A percentile compares a stretch with the other conserved stretches of the same genome.
Conservation (phyloP, 2,888 invertebrate species). For the Apodemia duryi region DNA sequence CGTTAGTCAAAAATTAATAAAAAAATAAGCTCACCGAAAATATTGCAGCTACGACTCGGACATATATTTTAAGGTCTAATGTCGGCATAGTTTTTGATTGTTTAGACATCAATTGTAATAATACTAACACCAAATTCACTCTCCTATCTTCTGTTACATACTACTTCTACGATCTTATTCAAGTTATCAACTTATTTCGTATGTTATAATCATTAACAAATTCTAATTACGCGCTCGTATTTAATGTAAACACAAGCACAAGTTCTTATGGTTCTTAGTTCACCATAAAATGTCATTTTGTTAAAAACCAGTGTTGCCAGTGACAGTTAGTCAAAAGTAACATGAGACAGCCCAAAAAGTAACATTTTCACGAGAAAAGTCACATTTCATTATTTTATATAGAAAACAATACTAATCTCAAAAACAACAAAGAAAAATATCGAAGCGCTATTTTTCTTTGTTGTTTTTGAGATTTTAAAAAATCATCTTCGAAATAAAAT, state of each 20-base stretch:
- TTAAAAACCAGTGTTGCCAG: too few relatives aligned
- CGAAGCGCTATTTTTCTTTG: too few relatives aligned
- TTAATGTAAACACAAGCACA: background rate
- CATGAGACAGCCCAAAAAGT: too few relatives aligned
- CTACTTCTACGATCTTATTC: background rate
- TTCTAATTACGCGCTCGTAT: background rate
- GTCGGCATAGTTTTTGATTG: conserved; percentile 62
- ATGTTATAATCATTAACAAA: conserved; percentile 3
- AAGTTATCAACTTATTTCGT: conserved; percentile 3
- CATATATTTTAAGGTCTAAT: conserved; percentile 62
- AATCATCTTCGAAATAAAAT: too few relatives aligned
- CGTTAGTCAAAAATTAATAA: background rate
- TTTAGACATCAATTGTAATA: conserved; percentile 48
- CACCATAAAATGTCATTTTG: too few relatives aligned
- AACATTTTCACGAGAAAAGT: too few relatives aligned
- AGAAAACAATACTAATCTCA: too few relatives aligned
- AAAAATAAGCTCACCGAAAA: conserved; percentile 59
- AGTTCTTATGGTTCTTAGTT: too few relatives aligned
- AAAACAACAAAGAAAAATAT: too few relatives aligned
- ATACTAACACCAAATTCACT: conserved; percentile 7
- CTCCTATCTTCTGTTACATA: background rate
- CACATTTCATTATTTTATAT: too few relatives aligned
- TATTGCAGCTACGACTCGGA: conserved; percentile 61
- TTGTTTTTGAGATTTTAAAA: too few relatives aligned
- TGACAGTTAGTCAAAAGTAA: too few relatives aligned